Evolutionary conservation across 1,140 invertebrate species (phyloP).

Genomic region (Sarcophaga peregrina): DNA sequence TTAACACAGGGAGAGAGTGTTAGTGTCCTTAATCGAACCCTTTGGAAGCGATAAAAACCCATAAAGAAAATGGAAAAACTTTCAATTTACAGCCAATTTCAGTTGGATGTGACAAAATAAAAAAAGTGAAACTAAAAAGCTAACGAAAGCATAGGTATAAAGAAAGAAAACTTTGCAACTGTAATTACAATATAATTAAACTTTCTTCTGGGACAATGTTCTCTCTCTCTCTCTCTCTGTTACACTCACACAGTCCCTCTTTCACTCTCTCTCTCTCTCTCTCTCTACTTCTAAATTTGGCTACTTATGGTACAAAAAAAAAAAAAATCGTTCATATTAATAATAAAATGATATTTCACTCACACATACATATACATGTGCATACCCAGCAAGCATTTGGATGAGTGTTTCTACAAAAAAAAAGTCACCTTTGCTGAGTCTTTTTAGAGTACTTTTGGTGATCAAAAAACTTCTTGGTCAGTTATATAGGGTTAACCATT

Average conservation of each 20-base stretch:
- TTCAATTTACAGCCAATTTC: background rate
- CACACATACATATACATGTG: background rate
- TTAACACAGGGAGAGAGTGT: no score
- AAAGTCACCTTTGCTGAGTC: no score
- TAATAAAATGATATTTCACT: background rate
- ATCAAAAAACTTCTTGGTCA: no score
- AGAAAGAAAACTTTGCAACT: background rate
- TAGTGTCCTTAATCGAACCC: background rate
- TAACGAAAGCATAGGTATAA: background rate
- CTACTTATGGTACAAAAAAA: background rate
- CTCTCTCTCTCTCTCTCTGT: no score
- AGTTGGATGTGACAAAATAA: background rate
- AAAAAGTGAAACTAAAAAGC: background rate
- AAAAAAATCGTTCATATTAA: background rate
- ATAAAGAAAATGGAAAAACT: slow-evolving; percentile 1
- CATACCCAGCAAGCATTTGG: no score
- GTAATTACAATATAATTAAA: slow-evolving; percentile 23
- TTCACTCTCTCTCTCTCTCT: no score
- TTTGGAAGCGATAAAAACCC: background rate
- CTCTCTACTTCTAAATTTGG: no score
- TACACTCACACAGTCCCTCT: no score
- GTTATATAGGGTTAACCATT: no score
- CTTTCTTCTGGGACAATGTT: no score
- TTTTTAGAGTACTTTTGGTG: no score
- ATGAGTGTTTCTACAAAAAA: no score